Conservation (phyloP, 2,888 invertebrate species). For the Augiades crinisus region DNA sequence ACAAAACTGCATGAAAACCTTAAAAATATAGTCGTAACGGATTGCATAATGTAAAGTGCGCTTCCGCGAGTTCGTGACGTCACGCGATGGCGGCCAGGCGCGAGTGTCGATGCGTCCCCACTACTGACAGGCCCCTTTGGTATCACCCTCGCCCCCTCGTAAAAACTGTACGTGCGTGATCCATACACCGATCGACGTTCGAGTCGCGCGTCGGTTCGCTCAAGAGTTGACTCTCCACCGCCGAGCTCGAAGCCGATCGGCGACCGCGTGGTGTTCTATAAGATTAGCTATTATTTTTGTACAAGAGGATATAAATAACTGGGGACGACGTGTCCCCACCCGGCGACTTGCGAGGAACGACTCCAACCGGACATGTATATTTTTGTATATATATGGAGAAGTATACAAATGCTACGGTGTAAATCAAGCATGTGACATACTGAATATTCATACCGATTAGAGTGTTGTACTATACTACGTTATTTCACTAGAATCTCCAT, state of each 20-base stretch:
- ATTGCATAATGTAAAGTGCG: too few relatives aligned
- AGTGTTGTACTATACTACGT: slow-evolving; percentile 54
- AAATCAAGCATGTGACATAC: slow-evolving; percentile 59
- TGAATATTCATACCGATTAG: slow-evolving; percentile 53
- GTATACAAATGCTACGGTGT: slow-evolving; percentile 65
- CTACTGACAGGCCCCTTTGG: not conserved
- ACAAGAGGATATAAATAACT: slow-evolving; percentile 44
- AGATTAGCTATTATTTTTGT: slow-evolving; percentile 65
- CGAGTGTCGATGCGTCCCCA: too few relatives aligned
- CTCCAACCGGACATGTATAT: slow-evolving; percentile 69
- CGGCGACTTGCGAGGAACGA: slow-evolving; percentile 37
- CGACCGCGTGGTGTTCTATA: slow-evolving; percentile 42
- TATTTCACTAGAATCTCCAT: slow-evolving; percentile 75
- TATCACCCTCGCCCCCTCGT: slow-evolving; percentile 1
- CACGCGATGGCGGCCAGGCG: too few relatives aligned
- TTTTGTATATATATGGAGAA: slow-evolving; percentile 76
- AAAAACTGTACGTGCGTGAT: slow-evolving; percentile 5
- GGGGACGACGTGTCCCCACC: slow-evolving; percentile 28
- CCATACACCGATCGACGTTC: not conserved
- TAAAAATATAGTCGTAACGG: too few relatives aligned
- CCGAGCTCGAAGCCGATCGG: slow-evolving; percentile 1
- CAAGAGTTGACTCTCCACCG: not conserved
- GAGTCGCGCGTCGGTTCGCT: not conserved
- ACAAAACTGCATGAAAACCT: too few relatives aligned
- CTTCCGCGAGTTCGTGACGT: too few relatives aligned